A percentile compares a stretch with the other conserved stretches of the same genome.
phyloP scores from a whole-genome alignment of 1,140 invertebrate species.

The Apis cerana region DNA sequence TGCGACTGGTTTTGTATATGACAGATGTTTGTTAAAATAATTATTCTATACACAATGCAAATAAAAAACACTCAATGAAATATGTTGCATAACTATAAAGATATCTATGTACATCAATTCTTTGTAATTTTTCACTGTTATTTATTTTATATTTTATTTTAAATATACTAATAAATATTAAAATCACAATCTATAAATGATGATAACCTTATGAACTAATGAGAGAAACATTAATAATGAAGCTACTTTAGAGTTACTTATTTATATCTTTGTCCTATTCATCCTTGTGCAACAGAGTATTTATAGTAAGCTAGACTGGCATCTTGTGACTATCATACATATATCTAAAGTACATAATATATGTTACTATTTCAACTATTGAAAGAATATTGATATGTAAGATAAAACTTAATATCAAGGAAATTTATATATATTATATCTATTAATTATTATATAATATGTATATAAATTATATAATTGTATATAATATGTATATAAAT shows the following conservation, averaged over 20 bases:
- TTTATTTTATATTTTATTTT: slow-evolving; percentile 24
- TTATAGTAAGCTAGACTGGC: slow-evolving; percentile 68
- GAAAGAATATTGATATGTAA: slow-evolving; percentile 8
- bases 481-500: slow-evolving; percentile 11
- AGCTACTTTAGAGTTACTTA: slow-evolving; percentile 69
- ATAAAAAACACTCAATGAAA: slow-evolving; percentile 43
- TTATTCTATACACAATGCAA: slow-evolving; percentile 48
- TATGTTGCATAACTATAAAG: slow-evolving; percentile 49
- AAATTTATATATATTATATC: slow-evolving; percentile 8
- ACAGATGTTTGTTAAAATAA: slow-evolving; percentile 53
- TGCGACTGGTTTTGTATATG: slow-evolving; percentile 34
- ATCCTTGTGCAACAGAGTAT: slow-evolving; percentile 76
- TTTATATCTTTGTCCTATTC: slow-evolving; percentile 77
- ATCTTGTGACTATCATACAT: slow-evolving; percentile 58
- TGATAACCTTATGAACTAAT: slow-evolving; percentile 29
- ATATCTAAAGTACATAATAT: slow-evolving; percentile 44
- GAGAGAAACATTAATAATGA: slow-evolving; percentile 49
- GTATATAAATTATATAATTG: background rate
- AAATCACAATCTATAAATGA: slow-evolving; percentile 23
- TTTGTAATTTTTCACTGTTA: slow-evolving; percentile 17
- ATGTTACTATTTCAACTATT: background rate
- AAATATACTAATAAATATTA: slow-evolving; percentile 23
- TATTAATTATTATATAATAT: slow-evolving; percentile 27
- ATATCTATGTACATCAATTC: background rate
- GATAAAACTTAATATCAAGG: slow-evolving; percentile 13